phyloP scores from a whole-genome alignment of 2,113 vertebrate species.

The Forbesichthys agassizii region DNA sequence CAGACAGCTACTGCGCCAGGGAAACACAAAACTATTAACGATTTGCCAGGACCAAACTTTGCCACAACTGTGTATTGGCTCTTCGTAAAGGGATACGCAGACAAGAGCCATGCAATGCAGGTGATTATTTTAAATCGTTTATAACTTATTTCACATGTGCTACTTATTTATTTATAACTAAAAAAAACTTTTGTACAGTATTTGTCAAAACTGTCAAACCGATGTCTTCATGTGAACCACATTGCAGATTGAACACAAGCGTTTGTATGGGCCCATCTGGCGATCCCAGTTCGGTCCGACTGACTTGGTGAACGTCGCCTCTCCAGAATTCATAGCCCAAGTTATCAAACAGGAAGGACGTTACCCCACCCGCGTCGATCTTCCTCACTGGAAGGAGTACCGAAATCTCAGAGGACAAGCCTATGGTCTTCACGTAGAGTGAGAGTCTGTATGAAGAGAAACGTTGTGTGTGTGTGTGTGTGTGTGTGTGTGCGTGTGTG shows the following conservation, averaged over 20 bases:
- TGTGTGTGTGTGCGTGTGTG: background rate
- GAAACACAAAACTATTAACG: conserved; percentile 65
- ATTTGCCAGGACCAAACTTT: conserved; percentile 72
- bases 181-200: background rate
- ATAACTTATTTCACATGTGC: no score
- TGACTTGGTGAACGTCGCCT: conserved; percentile 75
- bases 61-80: conserved; percentile 70
- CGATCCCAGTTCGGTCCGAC: conserved; percentile 71
- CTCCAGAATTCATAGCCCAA: conserved; percentile 72
- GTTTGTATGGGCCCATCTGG: conserved; percentile 78
- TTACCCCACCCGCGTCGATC: conserved; percentile 65
- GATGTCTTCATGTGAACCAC: background rate
- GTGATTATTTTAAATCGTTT: conserved; percentile 37
- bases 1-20: conserved; percentile 13
- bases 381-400: conserved; percentile 82
- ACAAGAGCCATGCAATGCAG: conserved; percentile 75
- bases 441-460: conserved; percentile 34
- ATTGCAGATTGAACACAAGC: conserved; percentile 66
- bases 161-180: no score
- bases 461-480: background rate
- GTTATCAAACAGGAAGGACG: conserved; percentile 77
- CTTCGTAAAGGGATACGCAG: conserved; percentile 71
- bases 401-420: conserved; percentile 76
- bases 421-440: conserved; percentile 79
- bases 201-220: background rate